Conservation (phyloP, 1,140 invertebrate genomes). For the Mactra quadrangularis region DNA sequence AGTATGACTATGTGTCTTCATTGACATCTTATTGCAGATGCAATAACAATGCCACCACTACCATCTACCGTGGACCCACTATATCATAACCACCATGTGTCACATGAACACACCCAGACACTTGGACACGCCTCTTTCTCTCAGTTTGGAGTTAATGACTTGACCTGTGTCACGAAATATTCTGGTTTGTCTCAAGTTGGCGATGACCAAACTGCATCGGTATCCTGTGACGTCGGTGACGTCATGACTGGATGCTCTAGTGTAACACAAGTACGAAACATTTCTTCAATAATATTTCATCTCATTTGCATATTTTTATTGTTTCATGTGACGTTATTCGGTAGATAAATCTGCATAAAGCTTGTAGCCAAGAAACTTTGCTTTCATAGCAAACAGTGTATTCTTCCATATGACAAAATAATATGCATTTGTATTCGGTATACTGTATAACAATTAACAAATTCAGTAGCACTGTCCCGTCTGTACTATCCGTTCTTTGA, state of each 20-base stretch:
- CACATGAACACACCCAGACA: conserved; percentile 16
- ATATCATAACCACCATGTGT: conserved; percentile 44
- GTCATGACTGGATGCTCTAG: conserved; percentile 51
- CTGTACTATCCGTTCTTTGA: too few relatives aligned
- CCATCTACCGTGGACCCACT: conserved; percentile 22
- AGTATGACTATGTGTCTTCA: too few relatives aligned
- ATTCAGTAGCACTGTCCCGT: too few relatives aligned
- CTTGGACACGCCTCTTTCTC: conserved; percentile 20
- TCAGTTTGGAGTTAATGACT: background rate
- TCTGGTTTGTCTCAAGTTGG: conserved; percentile 33
- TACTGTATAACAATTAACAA: too few relatives aligned
- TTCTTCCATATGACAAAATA: too few relatives aligned
- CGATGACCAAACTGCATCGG: conserved; percentile 39
- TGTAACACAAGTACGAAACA: conserved; percentile 30
- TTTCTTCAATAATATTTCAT: background rate
- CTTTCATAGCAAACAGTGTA: too few relatives aligned
- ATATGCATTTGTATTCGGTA: too few relatives aligned
- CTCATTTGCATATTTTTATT: background rate
- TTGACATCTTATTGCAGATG: too few relatives aligned
- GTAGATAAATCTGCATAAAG: background rate
- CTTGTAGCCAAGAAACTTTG: background rate
- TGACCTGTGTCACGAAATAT: conserved; percentile 31
- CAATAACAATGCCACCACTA: conserved; percentile 18
- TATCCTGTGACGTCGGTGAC: conserved; percentile 22
- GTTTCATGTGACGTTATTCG: background rate